A percentile compares a stretch with the other conserved stretches of the same genome.
Evolutionary conservation across 2,797 vertebrate species (phyloP).

Genomic region (Brachyalestes nurse): DNA sequence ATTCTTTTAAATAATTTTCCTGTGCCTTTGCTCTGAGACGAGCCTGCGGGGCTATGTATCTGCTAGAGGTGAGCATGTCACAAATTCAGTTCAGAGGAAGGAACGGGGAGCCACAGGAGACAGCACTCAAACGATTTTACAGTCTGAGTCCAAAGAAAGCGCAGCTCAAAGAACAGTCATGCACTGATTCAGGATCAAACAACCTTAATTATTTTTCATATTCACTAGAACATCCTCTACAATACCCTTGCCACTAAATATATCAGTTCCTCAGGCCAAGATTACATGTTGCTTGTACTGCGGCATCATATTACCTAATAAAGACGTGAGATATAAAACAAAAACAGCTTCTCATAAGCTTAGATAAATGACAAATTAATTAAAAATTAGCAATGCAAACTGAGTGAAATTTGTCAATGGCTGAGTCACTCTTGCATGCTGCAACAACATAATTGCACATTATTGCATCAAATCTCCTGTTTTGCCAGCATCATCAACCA

Average conservation of each 20-base stretch:
- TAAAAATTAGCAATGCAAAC: constrained; percentile 46
- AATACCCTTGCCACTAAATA: constrained; percentile 63
- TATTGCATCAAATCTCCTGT: constrained; percentile 50
- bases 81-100: constrained; percentile 39
- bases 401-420: constrained; percentile 41
- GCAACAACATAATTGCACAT: constrained; percentile 52
- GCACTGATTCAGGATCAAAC: constrained; percentile 79
- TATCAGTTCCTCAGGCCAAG: constrained; percentile 57
- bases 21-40: constrained; percentile 59
- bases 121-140: constrained; percentile 77
- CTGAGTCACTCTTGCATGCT: constrained; percentile 54
- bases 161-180: constrained; percentile 61
- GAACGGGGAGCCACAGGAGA: constrained; percentile 54
- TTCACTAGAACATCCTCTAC: constrained; percentile 77
- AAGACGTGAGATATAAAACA: constrained; percentile 40
- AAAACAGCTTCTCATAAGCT: constrained; percentile 44
- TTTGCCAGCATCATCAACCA: constrained; percentile 24
- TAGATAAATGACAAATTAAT: constrained; percentile 61
- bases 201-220: constrained; percentile 79
- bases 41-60: constrained; percentile 38
- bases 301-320: constrained; percentile 55
- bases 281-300: constrained; percentile 56
- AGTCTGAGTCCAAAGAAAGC: constrained; percentile 71
- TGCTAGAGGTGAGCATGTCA: constrained; percentile 48
- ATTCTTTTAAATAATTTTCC: constrained; percentile 47